These are phyloP conservation scores for Tangachromis dhanisi DNA, from an alignment of 2,113 vertebrate genomes.

Conservation along the genomic window DNA sequence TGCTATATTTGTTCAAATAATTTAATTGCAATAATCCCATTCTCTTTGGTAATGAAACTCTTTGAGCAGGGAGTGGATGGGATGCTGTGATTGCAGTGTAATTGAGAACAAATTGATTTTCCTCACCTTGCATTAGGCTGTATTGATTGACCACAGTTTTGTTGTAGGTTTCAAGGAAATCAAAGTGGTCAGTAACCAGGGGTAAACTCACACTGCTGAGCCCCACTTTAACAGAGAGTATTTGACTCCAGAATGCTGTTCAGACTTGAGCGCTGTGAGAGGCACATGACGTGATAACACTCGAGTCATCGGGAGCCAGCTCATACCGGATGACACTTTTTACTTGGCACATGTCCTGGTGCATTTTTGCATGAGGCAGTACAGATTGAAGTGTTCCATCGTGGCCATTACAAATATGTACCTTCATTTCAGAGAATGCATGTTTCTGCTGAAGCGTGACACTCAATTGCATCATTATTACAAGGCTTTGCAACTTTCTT, in stretches of 20 bases:
- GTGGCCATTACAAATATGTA: background rate
- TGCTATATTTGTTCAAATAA: background rate
- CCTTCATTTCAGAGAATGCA: constrained; percentile 3
- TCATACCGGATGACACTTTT: background rate
- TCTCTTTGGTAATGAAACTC: background rate
- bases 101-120: constrained; percentile 45
- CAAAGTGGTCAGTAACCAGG: background rate
- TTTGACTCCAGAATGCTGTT: background rate
- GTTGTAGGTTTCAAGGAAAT: constrained; percentile 15
- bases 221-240: background rate
- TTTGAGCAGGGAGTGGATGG: background rate
- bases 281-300: background rate
- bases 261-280: background rate
- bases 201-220: background rate
- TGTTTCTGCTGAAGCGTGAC: background rate
- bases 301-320: background rate
- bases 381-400: constrained; percentile 3
- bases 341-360: background rate
- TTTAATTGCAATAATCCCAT: constrained; percentile 19
- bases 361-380: background rate
- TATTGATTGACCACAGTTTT: constrained; percentile 6
- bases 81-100: constrained; percentile 1
- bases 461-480: constrained; percentile 42
- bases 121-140: constrained; percentile 8
- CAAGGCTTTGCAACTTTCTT: background rate